phyloP scores from a whole-genome alignment of 2,888 invertebrate species.

The Ochropleura leucogaster region DNA sequence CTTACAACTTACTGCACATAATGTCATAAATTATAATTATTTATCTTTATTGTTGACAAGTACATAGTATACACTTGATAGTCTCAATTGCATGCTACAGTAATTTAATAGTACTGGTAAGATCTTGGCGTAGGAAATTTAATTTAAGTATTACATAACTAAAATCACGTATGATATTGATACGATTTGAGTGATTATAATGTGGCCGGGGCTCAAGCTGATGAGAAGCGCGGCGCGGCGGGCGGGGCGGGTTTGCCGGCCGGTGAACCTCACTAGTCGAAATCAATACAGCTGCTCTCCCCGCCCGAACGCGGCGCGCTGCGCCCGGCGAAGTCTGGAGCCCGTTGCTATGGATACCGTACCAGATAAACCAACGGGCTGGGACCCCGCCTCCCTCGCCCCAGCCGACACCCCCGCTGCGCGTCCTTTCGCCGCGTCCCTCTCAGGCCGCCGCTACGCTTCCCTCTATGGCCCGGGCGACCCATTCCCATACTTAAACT shows the following conservation, averaged over 20 bases:
- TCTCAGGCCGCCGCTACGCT: constrained; percentile 46
- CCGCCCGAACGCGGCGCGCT: constrained; percentile 70
- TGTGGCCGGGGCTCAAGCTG: constrained; percentile 66
- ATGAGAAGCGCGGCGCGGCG: constrained; percentile 71
- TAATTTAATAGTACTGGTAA: constrained; percentile 10
- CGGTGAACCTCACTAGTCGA: constrained; percentile 87
- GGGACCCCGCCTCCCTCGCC: constrained; percentile 64
- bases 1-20: constrained; percentile 13
- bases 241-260: constrained; percentile 77
- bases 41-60: constrained; percentile 28
- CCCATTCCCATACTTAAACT: constrained; percentile 45
- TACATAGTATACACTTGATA: constrained; percentile 6
- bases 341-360: constrained; percentile 87
- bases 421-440: constrained; percentile 47
- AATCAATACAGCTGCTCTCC: constrained; percentile 91
- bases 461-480: constrained; percentile 55
- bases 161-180: constrained; percentile 15
- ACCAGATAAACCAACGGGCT: constrained; percentile 75
- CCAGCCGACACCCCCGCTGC: constrained; percentile 36
- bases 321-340: constrained; percentile 78
- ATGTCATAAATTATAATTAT: constrained; percentile 28
- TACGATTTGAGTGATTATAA: constrained; percentile 48
- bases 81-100: not conserved
- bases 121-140: constrained; percentile 1
- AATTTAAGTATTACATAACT: not conserved